Evolutionary conservation across 2,113 vertebrate species (phyloP).

Genomic region (Kryptolebias marmoratus): DNA sequence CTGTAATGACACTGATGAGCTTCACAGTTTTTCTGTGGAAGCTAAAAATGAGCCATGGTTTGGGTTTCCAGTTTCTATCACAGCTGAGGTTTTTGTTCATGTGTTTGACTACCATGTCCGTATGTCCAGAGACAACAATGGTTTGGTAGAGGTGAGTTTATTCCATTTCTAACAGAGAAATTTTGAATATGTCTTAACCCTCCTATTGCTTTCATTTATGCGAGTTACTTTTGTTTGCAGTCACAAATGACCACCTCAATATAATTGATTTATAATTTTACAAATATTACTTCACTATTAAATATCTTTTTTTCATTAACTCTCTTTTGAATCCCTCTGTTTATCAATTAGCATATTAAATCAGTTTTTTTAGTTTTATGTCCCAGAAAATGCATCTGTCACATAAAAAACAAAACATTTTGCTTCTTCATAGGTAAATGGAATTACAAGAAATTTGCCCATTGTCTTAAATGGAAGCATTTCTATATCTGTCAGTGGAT

Average conservation of each 20-base stretch:
- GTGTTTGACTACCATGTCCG: conserved; percentile 58
- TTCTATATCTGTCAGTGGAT: conserved; percentile 52
- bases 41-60: conserved; percentile 62
- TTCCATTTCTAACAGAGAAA: no score
- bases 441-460: conserved; percentile 57
- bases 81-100: conserved; percentile 63
- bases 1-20: conserved; percentile 19
- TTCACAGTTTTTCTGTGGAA: conserved; percentile 65
- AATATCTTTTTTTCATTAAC: no score
- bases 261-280: no score
- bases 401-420: background rate
- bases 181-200: background rate
- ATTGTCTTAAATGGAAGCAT: conserved; percentile 42
- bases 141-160: conserved; percentile 55
- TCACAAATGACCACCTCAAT: no score
- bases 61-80: conserved; percentile 38
- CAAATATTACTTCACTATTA: no score
- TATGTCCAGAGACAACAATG: conserved; percentile 29
- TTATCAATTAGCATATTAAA: no score
- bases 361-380: background rate
- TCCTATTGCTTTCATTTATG: background rate
- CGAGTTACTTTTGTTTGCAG: background rate
- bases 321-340: no score
- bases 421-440: conserved; percentile 55
- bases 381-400: background rate